Conservation (phyloP, 2,888 invertebrate species). For the Geotrupes spiniger region DNA sequence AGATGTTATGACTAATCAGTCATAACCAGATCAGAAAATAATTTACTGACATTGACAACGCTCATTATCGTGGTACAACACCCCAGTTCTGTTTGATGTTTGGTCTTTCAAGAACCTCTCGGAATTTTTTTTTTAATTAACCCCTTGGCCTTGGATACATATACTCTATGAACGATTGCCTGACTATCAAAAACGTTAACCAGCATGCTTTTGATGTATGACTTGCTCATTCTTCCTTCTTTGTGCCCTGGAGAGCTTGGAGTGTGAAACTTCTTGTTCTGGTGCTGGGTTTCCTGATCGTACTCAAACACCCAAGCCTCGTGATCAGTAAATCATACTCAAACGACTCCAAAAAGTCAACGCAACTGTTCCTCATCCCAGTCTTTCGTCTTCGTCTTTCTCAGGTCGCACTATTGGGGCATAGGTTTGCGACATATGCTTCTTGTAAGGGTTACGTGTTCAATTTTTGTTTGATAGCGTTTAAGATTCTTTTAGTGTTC, state of each 20-base stretch:
- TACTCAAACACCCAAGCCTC: neutral
- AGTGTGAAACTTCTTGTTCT: neutral
- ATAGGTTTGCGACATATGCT: too few relatives aligned
- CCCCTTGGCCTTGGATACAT: neutral
- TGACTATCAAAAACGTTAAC: neutral
- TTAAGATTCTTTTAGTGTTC: too few relatives aligned
- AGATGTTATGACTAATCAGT: too few relatives aligned
- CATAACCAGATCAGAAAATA: too few relatives aligned
- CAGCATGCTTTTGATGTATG: neutral
- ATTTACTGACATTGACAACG: too few relatives aligned
- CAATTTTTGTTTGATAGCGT: too few relatives aligned
- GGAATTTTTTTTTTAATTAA: neutral
- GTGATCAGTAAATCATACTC: neutral
- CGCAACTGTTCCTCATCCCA: neutral
- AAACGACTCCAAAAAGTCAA: neutral
- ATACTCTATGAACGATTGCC: neutral
- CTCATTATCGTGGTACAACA: too few relatives aligned
- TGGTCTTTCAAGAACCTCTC: constrained; percentile 1
- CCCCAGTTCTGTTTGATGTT: neutral
- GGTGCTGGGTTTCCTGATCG: neutral
- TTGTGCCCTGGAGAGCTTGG: neutral
- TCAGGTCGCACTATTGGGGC: too few relatives aligned
- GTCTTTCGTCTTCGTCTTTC: too few relatives aligned
- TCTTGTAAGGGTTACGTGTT: too few relatives aligned
- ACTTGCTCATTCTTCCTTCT: neutral